Evolutionary conservation across 2,888 invertebrate genomes (phyloP).

Genomic region (Drosophila kanekoi): DNA sequence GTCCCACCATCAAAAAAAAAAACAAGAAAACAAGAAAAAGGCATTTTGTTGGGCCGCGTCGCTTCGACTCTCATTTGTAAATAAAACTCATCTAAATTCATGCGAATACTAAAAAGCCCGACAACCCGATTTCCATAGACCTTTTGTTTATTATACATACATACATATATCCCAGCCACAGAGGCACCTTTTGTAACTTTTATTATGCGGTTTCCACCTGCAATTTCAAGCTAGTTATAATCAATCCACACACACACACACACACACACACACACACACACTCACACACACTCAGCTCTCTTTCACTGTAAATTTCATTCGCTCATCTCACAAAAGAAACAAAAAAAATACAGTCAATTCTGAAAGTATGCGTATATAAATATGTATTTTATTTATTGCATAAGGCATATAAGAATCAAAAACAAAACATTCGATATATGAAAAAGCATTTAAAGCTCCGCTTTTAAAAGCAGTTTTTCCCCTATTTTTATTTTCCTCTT

Average conservation of each 20-base stretch:
- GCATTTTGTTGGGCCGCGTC: conserved; percentile 35
- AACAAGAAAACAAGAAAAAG: too few relatives aligned
- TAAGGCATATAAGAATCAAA: conserved; percentile 9
- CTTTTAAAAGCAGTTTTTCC: conserved; percentile 7
- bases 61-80: conserved; percentile 71
- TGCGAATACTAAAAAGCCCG: conserved; percentile 29
- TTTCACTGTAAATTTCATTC: conserved; percentile 43
- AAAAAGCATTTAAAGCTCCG: conserved; percentile 11
- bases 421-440: conserved; percentile 16
- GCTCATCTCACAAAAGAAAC: conserved; percentile 30
- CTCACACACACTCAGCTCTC: conserved; percentile 10
- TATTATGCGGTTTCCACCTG: conserved; percentile 12
- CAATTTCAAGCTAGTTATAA: conserved; percentile 8
- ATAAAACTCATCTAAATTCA: conserved; percentile 72
- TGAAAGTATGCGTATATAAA: conserved; percentile 25
- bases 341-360: conserved; percentile 8
- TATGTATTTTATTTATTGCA: conserved; percentile 37
- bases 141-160: conserved; percentile 2
- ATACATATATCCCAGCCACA: too few relatives aligned
- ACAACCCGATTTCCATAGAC: conserved; percentile 23
- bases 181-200: conserved; percentile 30
- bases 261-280: neutral
- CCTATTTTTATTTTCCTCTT: neutral
- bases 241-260: conserved; percentile 1
- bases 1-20: too few relatives aligned